These are phyloP conservation scores for Proctacanthus coquilletti DNA, from an alignment of 1,140 invertebrate species.

Conservation along the genomic window DNA sequence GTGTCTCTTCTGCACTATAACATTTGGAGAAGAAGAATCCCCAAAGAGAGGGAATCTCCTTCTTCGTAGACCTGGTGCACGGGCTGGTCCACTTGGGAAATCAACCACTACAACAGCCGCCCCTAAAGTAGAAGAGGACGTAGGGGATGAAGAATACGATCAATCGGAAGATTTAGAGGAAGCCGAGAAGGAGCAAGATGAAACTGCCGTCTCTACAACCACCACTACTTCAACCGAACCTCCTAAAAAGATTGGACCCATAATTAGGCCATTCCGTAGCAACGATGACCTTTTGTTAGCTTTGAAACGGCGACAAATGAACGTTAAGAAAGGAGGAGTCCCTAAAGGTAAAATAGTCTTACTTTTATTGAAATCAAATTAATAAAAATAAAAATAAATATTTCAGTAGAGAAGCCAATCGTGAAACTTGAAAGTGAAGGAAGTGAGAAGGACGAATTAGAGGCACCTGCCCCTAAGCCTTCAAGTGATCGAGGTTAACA, in stretches of 20 bases:
- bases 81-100: too few species aligned
- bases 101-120: constrained; percentile 22
- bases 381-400: too few species aligned
- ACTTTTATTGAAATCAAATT: too few species aligned
- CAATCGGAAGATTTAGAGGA: constrained; percentile 30
- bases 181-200: constrained; percentile 31
- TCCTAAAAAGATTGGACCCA: constrained; percentile 43
- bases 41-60: too few species aligned
- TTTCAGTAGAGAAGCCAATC: too few species aligned
- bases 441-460: too few species aligned
- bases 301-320: constrained; percentile 41
- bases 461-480: too few species aligned
- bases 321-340: constrained; percentile 34
- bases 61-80: too few species aligned
- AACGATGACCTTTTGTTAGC: constrained; percentile 55
- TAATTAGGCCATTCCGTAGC: constrained; percentile 49
- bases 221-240: constrained; percentile 51
- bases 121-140: constrained; percentile 10
- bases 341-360: constrained; percentile 21
- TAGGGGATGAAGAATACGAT: constrained; percentile 28
- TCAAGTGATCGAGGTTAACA: too few species aligned
- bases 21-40: too few species aligned
- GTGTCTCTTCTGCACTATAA: too few species aligned
- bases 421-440: too few species aligned
- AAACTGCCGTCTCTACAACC: constrained; percentile 29